phyloP scores from a whole-genome alignment of 2,888 invertebrate species.

The Norana najaformis region DNA sequence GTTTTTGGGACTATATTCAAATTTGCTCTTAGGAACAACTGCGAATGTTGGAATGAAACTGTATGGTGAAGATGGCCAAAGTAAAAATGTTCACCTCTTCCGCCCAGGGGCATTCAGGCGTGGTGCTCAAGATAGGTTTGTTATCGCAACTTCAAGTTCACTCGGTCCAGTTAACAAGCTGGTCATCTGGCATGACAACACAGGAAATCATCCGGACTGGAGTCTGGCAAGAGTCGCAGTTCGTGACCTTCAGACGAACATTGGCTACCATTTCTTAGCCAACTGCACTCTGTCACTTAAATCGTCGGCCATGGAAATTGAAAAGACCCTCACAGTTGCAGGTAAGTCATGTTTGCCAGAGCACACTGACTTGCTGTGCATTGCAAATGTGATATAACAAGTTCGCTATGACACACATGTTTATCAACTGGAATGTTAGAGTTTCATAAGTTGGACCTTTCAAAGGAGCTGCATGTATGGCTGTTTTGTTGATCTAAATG shows the following conservation, averaged over 20 bases:
- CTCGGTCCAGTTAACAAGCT: constrained; percentile 18
- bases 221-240: not conserved
- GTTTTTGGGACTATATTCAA: not conserved
- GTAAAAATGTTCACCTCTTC: not conserved
- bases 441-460: too few relatives aligned
- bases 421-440: not conserved
- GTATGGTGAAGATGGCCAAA: not conserved
- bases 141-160: not conserved
- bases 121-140: constrained; percentile 23
- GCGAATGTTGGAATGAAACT: constrained; percentile 25
- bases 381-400: not conserved
- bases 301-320: not conserved
- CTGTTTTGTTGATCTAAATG: too few relatives aligned
- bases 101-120: constrained; percentile 26
- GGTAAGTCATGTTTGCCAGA: not conserved
- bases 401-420: not conserved
- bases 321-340: constrained; percentile 13
- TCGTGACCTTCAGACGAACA: constrained; percentile 24
- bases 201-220: constrained; percentile 26
- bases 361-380: not conserved
- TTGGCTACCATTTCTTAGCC: constrained; percentile 24
- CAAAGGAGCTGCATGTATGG: too few relatives aligned
- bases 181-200: constrained; percentile 30
- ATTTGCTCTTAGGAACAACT: constrained; percentile 24
- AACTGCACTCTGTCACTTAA: not conserved